Conservation (phyloP, 2,797 vertebrate species). For the Sylvilagus floridanus region DNA sequence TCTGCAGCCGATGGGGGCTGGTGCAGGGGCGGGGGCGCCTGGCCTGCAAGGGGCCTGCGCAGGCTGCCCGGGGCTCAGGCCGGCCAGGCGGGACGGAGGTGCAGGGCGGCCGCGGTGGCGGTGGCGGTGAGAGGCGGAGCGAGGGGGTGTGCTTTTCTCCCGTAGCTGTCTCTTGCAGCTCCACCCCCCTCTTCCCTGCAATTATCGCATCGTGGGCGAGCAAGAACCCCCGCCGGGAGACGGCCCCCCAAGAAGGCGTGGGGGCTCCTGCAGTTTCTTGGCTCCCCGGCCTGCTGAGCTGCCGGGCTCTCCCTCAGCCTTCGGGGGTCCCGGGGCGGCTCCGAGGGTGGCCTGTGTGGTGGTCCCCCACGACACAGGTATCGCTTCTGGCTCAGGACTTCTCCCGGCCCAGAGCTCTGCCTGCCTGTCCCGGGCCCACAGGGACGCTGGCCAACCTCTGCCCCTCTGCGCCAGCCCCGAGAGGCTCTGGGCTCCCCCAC, state of each 20-base stretch:
- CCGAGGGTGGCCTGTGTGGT: rapidly evolving
- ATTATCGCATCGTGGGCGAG: constrained; percentile 55
- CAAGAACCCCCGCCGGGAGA: neutral
- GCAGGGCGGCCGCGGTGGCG: rapidly evolving
- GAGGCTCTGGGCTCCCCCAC: neutral
- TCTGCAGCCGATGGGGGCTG: too few relatives aligned
- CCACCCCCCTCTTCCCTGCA: constrained; percentile 25
- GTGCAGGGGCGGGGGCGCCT: neutral
- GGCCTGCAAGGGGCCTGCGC: too few relatives aligned
- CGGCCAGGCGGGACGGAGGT: neutral
- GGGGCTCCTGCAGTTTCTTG: rapidly evolving
- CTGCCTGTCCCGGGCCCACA: too few relatives aligned
- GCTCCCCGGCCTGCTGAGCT: too few relatives aligned
- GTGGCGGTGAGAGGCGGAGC: neutral
- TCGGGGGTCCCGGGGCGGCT: rapidly evolving
- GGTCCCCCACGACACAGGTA: neutral
- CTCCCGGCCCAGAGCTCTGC: too few relatives aligned
- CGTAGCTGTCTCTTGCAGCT: neutral
- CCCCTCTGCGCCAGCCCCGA: rapidly evolving
- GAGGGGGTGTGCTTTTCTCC: neutral
- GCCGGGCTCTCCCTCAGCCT: neutral
- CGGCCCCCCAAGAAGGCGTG: neutral
- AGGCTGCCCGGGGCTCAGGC: neutral
- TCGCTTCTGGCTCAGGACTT: neutral
- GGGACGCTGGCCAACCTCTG: rapidly evolving